Conservation (phyloP, 2,888 invertebrate genomes). For the Catonia carolina region DNA sequence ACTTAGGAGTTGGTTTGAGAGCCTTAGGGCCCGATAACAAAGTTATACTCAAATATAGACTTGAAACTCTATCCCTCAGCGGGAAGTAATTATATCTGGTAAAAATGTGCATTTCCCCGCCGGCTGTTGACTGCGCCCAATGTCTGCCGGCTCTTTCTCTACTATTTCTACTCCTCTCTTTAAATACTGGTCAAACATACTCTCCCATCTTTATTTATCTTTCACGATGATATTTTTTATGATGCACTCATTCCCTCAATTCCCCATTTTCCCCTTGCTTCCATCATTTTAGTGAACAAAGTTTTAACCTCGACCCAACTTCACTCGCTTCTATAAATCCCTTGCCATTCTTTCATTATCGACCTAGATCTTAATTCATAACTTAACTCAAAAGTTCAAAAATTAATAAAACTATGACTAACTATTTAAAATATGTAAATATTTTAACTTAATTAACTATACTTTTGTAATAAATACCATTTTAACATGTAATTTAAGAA, state of each 20-base stretch:
- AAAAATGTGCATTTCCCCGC: slow-evolving; percentile 10
- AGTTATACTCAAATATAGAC: slow-evolving; percentile 14
- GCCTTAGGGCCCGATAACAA: slow-evolving; percentile 9
- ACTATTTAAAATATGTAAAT: too few relatives aligned
- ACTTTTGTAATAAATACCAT: too few relatives aligned
- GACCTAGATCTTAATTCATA: too few relatives aligned
- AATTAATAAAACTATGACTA: too few relatives aligned
- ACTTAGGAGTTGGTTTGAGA: neutral
- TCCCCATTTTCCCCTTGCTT: neutral
- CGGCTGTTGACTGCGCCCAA: slow-evolving; percentile 7
- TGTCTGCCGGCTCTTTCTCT: neutral
- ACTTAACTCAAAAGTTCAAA: too few relatives aligned
- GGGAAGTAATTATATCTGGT: slow-evolving; percentile 12
- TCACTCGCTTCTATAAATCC: too few relatives aligned
- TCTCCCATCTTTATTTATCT: slow-evolving; percentile 13
- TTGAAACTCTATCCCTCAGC: slow-evolving; percentile 10
- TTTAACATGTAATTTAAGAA: too few relatives aligned
- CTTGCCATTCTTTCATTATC: too few relatives aligned
- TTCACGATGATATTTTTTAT: neutral
- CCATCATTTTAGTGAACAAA: too few relatives aligned
- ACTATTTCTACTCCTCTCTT: neutral
- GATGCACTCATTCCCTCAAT: neutral
- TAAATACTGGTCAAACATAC: slow-evolving; percentile 10
- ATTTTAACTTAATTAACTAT: too few relatives aligned
- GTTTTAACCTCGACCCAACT: too few relatives aligned